phyloP scores from a whole-genome alignment of 2,888 invertebrate genomes.

The Alcis repandata region DNA sequence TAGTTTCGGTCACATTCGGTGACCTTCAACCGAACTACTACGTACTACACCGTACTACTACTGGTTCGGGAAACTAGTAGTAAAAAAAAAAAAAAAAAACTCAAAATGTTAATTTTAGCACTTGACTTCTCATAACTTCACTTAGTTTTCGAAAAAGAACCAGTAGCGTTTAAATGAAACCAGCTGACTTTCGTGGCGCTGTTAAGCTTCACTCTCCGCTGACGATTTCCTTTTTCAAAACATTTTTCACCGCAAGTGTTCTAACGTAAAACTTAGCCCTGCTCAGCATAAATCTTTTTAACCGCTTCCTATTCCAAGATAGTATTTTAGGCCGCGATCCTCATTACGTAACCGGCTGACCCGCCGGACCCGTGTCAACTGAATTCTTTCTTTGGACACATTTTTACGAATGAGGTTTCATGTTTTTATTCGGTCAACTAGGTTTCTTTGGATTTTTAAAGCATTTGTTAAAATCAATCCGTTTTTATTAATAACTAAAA shows the following conservation, averaged over 20 bases:
- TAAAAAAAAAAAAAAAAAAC: too few species aligned
- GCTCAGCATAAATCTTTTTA: conserved; percentile 50
- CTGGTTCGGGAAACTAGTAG: too few species aligned
- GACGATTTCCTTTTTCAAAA: conserved; percentile 29
- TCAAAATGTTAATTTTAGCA: too few species aligned
- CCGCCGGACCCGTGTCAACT: conserved; percentile 62
- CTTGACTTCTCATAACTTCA: too few species aligned
- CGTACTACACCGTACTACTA: too few species aligned
- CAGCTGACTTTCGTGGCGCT: too few species aligned
- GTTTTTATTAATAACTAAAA: too few species aligned
- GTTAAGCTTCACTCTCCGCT: not conserved
- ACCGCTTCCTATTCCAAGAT: conserved; percentile 48
- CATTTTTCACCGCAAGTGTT: conserved; percentile 9
- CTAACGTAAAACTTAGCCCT: conserved; percentile 38
- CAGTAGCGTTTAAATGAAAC: not conserved
- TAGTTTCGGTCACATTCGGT: too few species aligned
- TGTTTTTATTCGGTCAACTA: conserved; percentile 37
- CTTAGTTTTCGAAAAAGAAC: too few species aligned
- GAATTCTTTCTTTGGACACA: conserved; percentile 58
- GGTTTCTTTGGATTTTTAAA: conserved; percentile 15
- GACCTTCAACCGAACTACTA: too few species aligned
- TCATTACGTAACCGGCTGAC: conserved; percentile 51
- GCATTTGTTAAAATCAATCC: conserved; percentile 3
- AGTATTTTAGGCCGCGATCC: conserved; percentile 48
- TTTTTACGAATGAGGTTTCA: conserved; percentile 48